A percentile compares a stretch with the other conserved stretches of the same genome.
These are phyloP conservation scores for Caracal caracal DNA, from an alignment of 2,113 vertebrate genomes.

Conservation along the genomic window DNA sequence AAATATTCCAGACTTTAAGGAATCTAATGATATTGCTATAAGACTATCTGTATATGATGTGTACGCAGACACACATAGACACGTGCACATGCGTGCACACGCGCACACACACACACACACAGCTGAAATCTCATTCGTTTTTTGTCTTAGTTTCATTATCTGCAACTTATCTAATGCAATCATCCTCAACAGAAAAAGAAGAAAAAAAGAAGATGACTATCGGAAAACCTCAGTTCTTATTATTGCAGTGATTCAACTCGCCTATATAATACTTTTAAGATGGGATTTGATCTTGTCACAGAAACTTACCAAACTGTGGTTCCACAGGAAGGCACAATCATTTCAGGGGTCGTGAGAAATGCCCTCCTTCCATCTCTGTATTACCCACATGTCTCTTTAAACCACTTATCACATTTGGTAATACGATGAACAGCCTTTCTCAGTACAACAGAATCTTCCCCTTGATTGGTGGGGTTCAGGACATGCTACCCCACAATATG, in stretches of 20 bases:
- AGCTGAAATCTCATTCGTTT: neutral
- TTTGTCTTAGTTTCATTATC: neutral
- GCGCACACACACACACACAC: neutral
- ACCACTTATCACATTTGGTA: neutral
- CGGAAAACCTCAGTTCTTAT: neutral
- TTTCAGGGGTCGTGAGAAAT: neutral
- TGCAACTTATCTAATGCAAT: neutral
- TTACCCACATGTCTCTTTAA: neutral
- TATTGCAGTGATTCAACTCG: neutral
- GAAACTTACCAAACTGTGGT: neutral
- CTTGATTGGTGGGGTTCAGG: neutral
- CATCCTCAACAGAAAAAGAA: neutral
- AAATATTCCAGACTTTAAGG: neutral
- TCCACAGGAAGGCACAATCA: neutral
- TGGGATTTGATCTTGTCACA: neutral
- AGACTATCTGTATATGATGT: neutral
- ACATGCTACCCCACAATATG: neutral
- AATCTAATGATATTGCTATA: neutral
- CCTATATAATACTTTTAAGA: neutral
- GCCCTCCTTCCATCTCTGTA: neutral
- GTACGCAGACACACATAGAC: neutral
- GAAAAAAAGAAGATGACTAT: neutral
- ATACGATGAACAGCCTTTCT: neutral
- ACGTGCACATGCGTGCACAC: neutral
- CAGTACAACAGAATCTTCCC: neutral